These are phyloP conservation scores for Rhombomys opimus DNA, from an alignment of 2,113 vertebrate species.

Conservation along the genomic window DNA sequence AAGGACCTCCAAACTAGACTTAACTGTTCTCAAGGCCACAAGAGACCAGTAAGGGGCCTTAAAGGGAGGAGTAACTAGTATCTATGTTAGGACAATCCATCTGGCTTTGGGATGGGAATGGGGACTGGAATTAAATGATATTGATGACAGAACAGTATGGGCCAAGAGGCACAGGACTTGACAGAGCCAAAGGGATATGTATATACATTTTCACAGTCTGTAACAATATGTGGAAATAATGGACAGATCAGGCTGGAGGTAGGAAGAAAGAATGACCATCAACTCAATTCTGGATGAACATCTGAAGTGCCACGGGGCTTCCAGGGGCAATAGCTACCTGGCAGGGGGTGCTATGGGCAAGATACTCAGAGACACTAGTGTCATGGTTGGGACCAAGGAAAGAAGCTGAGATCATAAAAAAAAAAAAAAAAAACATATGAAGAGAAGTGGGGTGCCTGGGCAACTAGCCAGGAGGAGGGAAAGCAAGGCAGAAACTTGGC, in stretches of 20 bases:
- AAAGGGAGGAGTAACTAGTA: not conserved
- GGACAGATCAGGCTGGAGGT: not conserved
- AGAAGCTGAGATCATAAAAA: not conserved
- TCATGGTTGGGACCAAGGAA: not conserved
- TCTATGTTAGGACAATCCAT: not conserved
- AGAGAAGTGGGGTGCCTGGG: not conserved
- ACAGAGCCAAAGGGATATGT: not conserved
- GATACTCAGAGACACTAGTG: not conserved
- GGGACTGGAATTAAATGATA: not conserved
- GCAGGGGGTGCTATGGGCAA: not conserved
- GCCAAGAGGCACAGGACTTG: not conserved
- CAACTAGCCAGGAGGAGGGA: not conserved
- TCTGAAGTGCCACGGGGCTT: not conserved
- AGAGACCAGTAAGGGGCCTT: not conserved
- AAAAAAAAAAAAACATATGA: not conserved
- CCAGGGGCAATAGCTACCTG: not conserved
- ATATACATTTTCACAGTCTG: not conserved
- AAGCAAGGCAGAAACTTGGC: not conserved
- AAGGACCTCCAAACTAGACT: conserved; percentile 26
- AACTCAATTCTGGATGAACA: not conserved
- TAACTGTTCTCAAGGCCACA: conserved; percentile 37
- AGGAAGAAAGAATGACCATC: not conserved
- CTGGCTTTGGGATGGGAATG: not conserved
- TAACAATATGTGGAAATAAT: not conserved
- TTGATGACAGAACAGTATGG: not conserved